Percentiles rank a stretch among this genome's conserved stretches.
Conservation (phyloP, 2,797 vertebrate species). For the Gobionotothen gibberifrons region DNA sequence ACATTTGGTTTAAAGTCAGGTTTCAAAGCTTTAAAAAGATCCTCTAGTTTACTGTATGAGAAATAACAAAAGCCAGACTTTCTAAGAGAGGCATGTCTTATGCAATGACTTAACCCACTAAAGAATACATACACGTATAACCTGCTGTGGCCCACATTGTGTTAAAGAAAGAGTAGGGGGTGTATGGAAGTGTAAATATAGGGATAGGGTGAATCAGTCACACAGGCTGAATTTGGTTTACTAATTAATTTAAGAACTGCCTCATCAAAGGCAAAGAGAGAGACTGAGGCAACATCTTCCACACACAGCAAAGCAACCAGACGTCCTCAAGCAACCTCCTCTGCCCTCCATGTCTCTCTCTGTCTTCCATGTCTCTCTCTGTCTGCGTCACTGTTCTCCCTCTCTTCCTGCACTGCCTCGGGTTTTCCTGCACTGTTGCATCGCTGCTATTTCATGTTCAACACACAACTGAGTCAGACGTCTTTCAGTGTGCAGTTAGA, state of each 20-base stretch:
- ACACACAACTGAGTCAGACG: constrained; percentile 11
- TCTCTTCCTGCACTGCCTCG: constrained; percentile 42
- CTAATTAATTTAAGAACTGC: constrained; percentile 65
- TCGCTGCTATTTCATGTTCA: constrained; percentile 6
- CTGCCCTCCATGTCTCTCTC: constrained; percentile 45
- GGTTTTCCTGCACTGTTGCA: constrained; percentile 17
- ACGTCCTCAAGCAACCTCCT: constrained; percentile 32
- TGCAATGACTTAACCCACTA: neutral
- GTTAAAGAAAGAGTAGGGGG: constrained; percentile 2
- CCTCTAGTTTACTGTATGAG: neutral
- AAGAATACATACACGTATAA: neutral
- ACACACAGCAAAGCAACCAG: constrained; percentile 16
- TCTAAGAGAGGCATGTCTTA: neutral
- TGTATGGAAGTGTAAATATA: constrained; percentile 36
- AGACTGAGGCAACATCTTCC: constrained; percentile 30
- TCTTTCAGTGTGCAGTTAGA: constrained; percentile 24
- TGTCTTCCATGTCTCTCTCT: constrained; percentile 42
- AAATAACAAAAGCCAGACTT: neutral
- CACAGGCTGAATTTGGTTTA: constrained; percentile 38
- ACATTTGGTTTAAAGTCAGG: neutral
- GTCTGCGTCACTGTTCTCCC: constrained; percentile 50
- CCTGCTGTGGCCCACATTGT: neutral
- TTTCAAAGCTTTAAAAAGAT: neutral
- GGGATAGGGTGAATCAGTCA: constrained; percentile 38
- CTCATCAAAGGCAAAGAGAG: constrained; percentile 53